A percentile compares a stretch with the other conserved stretches of the same genome.
Conservation (phyloP, 2,113 vertebrate species). For the Aplodontia rufa region DNA sequence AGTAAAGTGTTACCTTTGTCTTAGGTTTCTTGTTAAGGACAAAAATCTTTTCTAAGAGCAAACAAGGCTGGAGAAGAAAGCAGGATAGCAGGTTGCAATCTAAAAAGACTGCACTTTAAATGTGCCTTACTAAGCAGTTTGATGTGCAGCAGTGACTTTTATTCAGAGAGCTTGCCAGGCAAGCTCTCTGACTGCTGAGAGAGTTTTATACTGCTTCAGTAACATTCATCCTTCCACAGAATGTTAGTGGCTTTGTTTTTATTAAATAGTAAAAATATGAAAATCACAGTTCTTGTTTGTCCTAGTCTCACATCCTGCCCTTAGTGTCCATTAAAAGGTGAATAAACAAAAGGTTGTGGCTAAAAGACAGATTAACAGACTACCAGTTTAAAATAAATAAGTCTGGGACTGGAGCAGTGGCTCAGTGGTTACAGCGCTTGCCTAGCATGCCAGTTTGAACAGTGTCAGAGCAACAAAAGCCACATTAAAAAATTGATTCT, state of each 20-base stretch:
- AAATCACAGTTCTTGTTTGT: not conserved
- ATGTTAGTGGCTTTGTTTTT: conserved; percentile 7
- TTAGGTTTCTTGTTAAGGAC: not conserved
- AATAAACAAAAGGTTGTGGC: not conserved
- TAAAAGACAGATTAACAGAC: not conserved
- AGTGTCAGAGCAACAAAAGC: too few species aligned
- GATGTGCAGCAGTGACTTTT: not conserved
- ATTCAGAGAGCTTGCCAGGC: too few species aligned
- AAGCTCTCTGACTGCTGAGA: too few species aligned
- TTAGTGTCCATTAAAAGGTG: not conserved
- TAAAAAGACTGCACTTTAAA: not conserved
- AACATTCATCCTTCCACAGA: not conserved
- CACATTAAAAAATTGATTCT: too few species aligned
- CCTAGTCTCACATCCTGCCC: not conserved
- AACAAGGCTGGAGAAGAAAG: not conserved
- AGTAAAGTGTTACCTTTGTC: not conserved
- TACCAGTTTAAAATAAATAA: too few species aligned
- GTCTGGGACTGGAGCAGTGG: too few species aligned
- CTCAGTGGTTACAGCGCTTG: too few species aligned
- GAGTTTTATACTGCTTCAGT: not conserved
- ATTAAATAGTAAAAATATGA: not conserved
- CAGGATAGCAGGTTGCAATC: not conserved
- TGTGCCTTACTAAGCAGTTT: not conserved
- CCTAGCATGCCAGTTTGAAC: too few species aligned
- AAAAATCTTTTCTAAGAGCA: not conserved